A percentile compares a stretch with the other conserved stretches of the same genome.
Evolutionary conservation across 1,140 invertebrate genomes (phyloP).

Genomic region (Sweltsa coloradensis): DNA sequence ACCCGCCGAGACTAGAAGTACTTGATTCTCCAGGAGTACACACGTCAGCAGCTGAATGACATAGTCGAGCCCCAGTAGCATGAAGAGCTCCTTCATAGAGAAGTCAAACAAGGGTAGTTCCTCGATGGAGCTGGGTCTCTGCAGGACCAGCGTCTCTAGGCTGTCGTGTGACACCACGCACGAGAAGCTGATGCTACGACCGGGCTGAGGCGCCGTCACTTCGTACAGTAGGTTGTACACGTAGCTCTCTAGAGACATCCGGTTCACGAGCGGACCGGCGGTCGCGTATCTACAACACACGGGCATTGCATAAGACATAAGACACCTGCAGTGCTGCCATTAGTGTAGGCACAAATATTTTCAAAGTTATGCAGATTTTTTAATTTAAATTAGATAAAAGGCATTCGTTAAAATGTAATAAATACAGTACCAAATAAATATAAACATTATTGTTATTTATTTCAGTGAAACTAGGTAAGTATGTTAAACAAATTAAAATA

Average conservation of each 20-base stretch:
- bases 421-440: too few relatives aligned
- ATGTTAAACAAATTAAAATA: too few relatives aligned
- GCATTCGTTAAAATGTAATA: too few relatives aligned
- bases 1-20: conserved; percentile 86
- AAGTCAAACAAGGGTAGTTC: conserved; percentile 94
- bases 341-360: too few relatives aligned
- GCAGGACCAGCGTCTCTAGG: conserved; percentile 51
- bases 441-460: too few relatives aligned
- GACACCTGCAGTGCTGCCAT: too few relatives aligned
- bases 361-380: too few relatives aligned
- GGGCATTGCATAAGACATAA: too few relatives aligned
- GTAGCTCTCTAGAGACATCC: conserved; percentile 75
- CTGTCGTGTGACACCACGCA: conserved; percentile 53
- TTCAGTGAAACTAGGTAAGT: too few relatives aligned
- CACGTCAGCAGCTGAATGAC: conserved; percentile 91
- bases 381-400: too few relatives aligned
- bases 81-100: conserved; percentile 76
- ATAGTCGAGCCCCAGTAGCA: conserved; percentile 75
- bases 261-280: conserved; percentile 19
- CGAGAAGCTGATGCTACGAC: conserved; percentile 74
- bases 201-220: conserved; percentile 76
- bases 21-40: conserved; percentile 92
- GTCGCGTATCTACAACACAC: too few relatives aligned
- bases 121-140: conserved; percentile 52
- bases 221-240: conserved; percentile 93